Conservation (phyloP, 1,140 invertebrate genomes). For the Ladona fulva region DNA sequence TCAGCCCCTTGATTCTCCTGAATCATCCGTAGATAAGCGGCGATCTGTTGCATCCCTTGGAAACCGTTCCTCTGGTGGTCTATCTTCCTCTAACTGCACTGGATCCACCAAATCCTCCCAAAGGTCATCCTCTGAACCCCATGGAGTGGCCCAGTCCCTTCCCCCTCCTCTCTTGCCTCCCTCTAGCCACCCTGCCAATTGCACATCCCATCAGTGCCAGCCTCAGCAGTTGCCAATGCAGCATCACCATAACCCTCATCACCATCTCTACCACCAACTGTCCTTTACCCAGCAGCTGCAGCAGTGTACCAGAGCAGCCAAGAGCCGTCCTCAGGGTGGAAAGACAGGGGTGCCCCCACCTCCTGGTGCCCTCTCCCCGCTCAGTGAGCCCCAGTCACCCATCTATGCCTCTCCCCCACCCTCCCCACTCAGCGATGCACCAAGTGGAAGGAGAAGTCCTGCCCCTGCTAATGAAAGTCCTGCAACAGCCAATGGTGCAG, state of each 20-base stretch:
- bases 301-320: conserved; percentile 47
- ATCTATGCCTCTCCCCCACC: conserved; percentile 75
- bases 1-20: conserved; percentile 47
- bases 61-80: conserved; percentile 60
- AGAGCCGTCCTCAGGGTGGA: conserved; percentile 41
- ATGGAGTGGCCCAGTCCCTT: conserved; percentile 16
- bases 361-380: conserved; percentile 49
- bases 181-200: background rate
- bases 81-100: conserved; percentile 60
- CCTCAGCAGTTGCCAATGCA: conserved; percentile 20
- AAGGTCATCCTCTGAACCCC: conserved; percentile 31
- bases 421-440: conserved; percentile 64
- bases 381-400: conserved; percentile 67
- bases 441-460: conserved; percentile 39
- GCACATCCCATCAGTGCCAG: conserved; percentile 16
- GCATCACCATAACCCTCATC: conserved; percentile 13
- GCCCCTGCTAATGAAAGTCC: conserved; percentile 37
- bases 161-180: background rate
- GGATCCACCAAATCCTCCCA: conserved; percentile 54
- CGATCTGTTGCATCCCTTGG: conserved; percentile 62
- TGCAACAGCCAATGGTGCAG: conserved; percentile 36
- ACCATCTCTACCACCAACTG: conserved; percentile 26
- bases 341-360: conserved; percentile 27
- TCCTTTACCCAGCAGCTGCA: conserved; percentile 72
- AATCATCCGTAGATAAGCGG: conserved; percentile 53